phyloP scores from a whole-genome alignment of 2,888 invertebrate genomes.

The Criorhina ranunculi region DNA sequence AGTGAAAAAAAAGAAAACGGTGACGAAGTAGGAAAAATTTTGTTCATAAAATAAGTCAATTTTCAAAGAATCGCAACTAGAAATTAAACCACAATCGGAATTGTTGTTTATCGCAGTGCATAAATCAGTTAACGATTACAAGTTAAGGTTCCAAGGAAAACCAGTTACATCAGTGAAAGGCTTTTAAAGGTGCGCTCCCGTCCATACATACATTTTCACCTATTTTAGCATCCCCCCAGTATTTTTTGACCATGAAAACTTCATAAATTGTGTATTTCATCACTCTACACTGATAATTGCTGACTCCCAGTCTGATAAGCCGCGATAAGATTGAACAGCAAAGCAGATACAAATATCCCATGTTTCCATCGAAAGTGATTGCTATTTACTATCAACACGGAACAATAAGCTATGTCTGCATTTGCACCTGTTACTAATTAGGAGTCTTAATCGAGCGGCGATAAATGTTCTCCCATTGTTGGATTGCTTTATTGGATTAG shows the following conservation, averaged over 20 bases:
- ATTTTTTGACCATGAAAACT: slow-evolving; percentile 34
- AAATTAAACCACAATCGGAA: slow-evolving; percentile 32
- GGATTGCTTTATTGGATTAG: slow-evolving; percentile 36
- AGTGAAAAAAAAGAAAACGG: slow-evolving; percentile 49
- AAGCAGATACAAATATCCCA: background rate
- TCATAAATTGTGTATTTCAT: slow-evolving; percentile 10
- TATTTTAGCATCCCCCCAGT: slow-evolving; percentile 32
- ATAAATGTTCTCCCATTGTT: slow-evolving; percentile 31
- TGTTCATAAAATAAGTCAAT: slow-evolving; percentile 56
- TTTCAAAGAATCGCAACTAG: slow-evolving; percentile 31
- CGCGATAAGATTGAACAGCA: background rate
- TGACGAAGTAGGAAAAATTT: slow-evolving; percentile 67
- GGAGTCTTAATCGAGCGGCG: slow-evolving; percentile 46
- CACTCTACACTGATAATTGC: background rate
- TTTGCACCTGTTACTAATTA: slow-evolving; percentile 48
- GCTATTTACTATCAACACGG: slow-evolving; percentile 10
- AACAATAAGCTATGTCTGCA: slow-evolving; percentile 9
- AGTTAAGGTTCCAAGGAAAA: slow-evolving; percentile 54
- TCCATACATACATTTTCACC: slow-evolving; percentile 35
- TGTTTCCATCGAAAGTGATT: slow-evolving; percentile 4
- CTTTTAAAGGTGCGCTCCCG: slow-evolving; percentile 67
- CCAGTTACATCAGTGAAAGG: slow-evolving; percentile 74
- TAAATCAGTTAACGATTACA: slow-evolving; percentile 22
- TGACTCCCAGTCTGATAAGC: background rate
- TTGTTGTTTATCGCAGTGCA: slow-evolving; percentile 31